Percentiles rank a stretch among this genome's conserved stretches.
phyloP scores from a whole-genome alignment of 2,888 invertebrate genomes.

The Pinctada fucata region DNA sequence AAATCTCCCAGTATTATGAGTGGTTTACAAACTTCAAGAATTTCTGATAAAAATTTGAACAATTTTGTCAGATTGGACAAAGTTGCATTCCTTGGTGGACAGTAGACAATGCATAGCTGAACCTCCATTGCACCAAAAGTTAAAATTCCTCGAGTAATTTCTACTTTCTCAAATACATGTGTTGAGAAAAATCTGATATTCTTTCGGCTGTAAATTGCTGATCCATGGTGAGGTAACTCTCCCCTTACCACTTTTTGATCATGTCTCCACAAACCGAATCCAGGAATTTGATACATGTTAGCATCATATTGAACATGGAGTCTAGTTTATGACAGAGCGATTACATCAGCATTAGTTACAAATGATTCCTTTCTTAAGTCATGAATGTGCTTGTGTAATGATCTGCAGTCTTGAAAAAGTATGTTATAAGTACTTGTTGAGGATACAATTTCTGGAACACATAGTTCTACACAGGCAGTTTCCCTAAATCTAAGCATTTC shows the following conservation, averaged over 20 bases:
- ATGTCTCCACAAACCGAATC: not conserved
- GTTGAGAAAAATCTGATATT: too few relatives aligned
- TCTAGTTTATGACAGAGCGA: not conserved
- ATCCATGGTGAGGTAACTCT: not conserved
- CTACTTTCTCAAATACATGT: too few relatives aligned
- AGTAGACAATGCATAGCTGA: not conserved
- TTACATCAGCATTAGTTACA: not conserved
- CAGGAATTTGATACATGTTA: not conserved
- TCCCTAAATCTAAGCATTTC: constrained; percentile 27
- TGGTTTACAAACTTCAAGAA: not conserved
- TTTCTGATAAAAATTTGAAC: not conserved
- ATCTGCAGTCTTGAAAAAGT: constrained; percentile 25
- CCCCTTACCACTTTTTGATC: not conserved
- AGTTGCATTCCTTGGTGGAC: not conserved
- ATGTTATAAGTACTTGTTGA: not conserved
- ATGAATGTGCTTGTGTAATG: constrained; percentile 25
- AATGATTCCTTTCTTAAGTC: constrained; percentile 12
- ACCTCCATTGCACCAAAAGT: not conserved
- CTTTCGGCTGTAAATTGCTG: not conserved
- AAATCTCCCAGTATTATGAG: not conserved
- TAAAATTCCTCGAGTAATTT: too few relatives aligned
- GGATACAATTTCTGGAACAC: not conserved
- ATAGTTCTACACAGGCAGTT: not conserved
- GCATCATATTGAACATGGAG: not conserved
- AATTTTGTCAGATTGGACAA: not conserved